Percentiles rank a stretch among this genome's conserved stretches.
These are phyloP conservation scores for Melanostigma gelatinosum DNA, from an alignment of 2,113 vertebrate species.

Conservation along the genomic window DNA sequence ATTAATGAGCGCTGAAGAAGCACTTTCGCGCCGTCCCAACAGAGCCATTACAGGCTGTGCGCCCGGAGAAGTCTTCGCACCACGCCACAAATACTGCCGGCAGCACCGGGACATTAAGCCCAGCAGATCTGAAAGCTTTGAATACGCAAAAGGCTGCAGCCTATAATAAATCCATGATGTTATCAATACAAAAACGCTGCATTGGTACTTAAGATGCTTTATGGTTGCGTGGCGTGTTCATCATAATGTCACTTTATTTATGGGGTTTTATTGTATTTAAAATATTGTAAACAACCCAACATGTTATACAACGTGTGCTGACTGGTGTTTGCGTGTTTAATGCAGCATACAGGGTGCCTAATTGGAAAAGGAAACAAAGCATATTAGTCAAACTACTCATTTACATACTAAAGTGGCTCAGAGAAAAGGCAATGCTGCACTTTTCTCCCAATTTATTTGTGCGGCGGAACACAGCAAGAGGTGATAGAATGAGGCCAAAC, in stretches of 20 bases:
- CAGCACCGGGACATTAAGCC: slow-evolving; percentile 63
- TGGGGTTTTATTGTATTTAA: slow-evolving; percentile 47
- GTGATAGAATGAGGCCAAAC: slow-evolving; percentile 74
- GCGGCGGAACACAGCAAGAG: slow-evolving; percentile 49
- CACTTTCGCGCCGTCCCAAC: slow-evolving; percentile 88
- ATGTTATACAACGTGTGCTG: slow-evolving; percentile 17
- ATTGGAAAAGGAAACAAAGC: slow-evolving; percentile 58
- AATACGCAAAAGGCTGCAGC: slow-evolving; percentile 64
- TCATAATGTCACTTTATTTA: slow-evolving; percentile 52
- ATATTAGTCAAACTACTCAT: slow-evolving; percentile 64
- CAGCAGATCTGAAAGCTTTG: slow-evolving; percentile 67
- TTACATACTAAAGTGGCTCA: slow-evolving; percentile 59
- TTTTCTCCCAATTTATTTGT: slow-evolving; percentile 64
- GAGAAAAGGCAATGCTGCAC: slow-evolving; percentile 54
- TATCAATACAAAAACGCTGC: slow-evolving; percentile 57
- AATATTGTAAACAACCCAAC: slow-evolving; percentile 43
- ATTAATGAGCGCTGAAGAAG: slow-evolving; percentile 92
- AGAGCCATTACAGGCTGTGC: slow-evolving; percentile 86
- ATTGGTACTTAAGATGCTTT: slow-evolving; percentile 47
- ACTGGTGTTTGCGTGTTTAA: slow-evolving; percentile 13
- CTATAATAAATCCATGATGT: slow-evolving; percentile 64
- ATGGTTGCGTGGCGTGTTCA: slow-evolving; percentile 38
- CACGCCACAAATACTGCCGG: slow-evolving; percentile 59
- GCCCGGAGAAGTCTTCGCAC: slow-evolving; percentile 48
- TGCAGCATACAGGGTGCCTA: slow-evolving; percentile 33